A percentile compares a stretch with the other conserved stretches of the same genome.
phyloP scores from a whole-genome alignment of 2,888 invertebrate species.

The Drosophila niveifrons region DNA sequence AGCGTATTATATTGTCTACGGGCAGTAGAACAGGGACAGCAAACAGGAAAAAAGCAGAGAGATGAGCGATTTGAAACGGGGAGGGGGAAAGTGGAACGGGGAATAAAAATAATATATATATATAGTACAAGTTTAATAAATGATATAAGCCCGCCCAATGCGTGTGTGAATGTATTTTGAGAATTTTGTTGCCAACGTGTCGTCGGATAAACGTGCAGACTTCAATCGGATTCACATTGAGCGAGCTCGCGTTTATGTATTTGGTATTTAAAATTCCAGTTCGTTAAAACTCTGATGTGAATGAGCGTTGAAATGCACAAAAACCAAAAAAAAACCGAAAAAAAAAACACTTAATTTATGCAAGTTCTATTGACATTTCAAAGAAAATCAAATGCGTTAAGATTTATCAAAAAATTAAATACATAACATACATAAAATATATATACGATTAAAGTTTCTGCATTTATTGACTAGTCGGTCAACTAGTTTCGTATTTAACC shows the following conservation, averaged over 20 bases:
- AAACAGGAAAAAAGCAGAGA: not conserved
- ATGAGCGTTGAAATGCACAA: slow-evolving; percentile 34
- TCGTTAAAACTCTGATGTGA: slow-evolving; percentile 43
- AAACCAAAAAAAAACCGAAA: slow-evolving; percentile 7
- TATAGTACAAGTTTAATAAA: slow-evolving; percentile 34
- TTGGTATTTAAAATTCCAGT: slow-evolving; percentile 45
- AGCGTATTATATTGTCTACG: slow-evolving; percentile 40
- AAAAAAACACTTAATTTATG: slow-evolving; percentile 27
- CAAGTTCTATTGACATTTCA: slow-evolving; percentile 65
- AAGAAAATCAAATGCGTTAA: slow-evolving; percentile 53
- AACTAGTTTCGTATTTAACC: slow-evolving; percentile 17
- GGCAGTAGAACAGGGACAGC: not conserved
- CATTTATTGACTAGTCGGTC: slow-evolving; percentile 16
- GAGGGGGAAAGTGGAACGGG: not conserved
- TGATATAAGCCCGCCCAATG: slow-evolving; percentile 41
- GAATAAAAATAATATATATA: slow-evolving; percentile 22
- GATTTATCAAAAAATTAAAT: slow-evolving; percentile 11
- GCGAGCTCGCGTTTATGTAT: slow-evolving; percentile 13
- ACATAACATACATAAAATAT: not conserved
- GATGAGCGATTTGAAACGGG: too few species aligned
- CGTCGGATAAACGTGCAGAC: slow-evolving; percentile 33
- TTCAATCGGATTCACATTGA: slow-evolving; percentile 29
- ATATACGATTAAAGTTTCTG: slow-evolving; percentile 8
- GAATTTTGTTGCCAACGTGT: slow-evolving; percentile 33
- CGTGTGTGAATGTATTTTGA: slow-evolving; percentile 23